These are phyloP conservation scores for Ariopsis seemanni DNA, from an alignment of 2,113 vertebrate species.

Conservation along the genomic window DNA sequence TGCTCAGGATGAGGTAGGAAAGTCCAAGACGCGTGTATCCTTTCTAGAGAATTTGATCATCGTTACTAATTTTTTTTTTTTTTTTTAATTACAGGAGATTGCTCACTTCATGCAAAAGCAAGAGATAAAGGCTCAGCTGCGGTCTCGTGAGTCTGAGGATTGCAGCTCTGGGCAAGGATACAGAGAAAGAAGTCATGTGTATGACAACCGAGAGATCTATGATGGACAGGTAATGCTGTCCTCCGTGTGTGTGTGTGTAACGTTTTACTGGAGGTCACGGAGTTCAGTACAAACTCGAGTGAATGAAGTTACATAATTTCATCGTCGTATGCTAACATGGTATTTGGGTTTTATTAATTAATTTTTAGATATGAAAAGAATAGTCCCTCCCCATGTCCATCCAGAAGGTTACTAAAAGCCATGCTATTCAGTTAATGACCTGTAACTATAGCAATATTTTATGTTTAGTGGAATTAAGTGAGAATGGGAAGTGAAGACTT, in stretches of 20 bases:
- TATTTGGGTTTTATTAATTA: background rate
- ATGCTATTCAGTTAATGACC: background rate
- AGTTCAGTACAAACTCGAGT: background rate
- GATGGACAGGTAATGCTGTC: background rate
- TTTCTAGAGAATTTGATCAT: background rate
- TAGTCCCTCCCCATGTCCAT: background rate
- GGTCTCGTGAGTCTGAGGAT: conserved; percentile 33
- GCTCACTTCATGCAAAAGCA: conserved; percentile 79
- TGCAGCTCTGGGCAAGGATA: background rate
- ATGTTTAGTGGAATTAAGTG: background rate
- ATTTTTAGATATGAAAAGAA: no score
- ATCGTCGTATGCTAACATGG: background rate
- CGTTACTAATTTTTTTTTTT: background rate
- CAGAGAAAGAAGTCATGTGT: background rate
- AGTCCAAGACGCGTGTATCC: background rate
- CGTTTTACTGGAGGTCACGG: background rate
- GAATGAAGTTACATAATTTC: background rate
- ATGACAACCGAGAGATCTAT: background rate
- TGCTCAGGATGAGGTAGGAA: conserved; percentile 74
- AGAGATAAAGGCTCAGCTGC: conserved; percentile 70
- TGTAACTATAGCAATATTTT: background rate
- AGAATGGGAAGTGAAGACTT: conserved; percentile 1
- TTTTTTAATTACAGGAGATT: conserved; percentile 68
- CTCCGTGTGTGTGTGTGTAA: background rate
- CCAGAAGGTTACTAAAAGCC: no score